phyloP scores from a whole-genome alignment of 2,797 vertebrate genomes.

The Delichon dasypus region DNA sequence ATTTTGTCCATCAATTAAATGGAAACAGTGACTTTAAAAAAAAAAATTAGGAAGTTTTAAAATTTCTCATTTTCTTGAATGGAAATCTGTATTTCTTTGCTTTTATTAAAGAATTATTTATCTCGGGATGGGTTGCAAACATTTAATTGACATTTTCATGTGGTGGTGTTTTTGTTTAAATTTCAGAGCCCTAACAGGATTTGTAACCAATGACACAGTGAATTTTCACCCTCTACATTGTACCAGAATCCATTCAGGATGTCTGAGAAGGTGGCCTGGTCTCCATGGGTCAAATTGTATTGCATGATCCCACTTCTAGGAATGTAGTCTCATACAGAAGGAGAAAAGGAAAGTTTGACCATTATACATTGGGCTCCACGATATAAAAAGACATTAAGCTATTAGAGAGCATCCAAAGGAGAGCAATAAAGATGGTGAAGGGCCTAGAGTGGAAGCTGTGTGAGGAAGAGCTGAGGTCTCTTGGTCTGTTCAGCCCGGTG shows the following conservation, averaged over 20 bases:
- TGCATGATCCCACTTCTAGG: neutral
- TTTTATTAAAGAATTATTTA: neutral
- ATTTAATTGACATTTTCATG: neutral
- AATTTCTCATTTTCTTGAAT: neutral
- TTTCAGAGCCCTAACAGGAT: neutral
- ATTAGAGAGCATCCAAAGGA: neutral
- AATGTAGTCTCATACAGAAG: neutral
- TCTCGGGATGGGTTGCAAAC: neutral
- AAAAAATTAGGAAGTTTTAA: neutral
- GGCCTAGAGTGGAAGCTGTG: accelerated
- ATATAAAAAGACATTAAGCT: neutral
- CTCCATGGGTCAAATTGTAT: neutral
- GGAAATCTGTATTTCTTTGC: neutral
- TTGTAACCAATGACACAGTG: neutral
- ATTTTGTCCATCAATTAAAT: neutral
- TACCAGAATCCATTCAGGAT: accelerated
- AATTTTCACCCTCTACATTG: neutral
- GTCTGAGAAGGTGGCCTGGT: neutral
- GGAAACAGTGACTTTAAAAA: neutral
- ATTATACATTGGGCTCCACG: neutral
- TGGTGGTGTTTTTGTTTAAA: accelerated
- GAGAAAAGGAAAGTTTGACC: neutral
- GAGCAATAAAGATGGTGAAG: neutral
- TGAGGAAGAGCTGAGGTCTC: accelerated
- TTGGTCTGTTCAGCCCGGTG: neutral